phyloP scores from a whole-genome alignment of 1,140 invertebrate genomes.

The Brachionus asplanchnoidis region DNA sequence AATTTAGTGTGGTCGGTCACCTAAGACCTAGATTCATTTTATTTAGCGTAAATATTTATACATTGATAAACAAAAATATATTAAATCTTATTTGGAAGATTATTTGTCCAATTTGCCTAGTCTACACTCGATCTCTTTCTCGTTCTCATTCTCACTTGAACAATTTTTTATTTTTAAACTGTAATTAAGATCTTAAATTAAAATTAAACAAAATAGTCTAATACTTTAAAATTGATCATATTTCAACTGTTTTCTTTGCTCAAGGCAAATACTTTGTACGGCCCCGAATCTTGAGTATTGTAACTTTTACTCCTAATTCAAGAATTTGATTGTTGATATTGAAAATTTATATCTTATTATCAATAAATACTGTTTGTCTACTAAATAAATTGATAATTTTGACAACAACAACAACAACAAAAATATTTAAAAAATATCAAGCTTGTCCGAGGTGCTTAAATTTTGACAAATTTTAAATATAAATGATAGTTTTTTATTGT shows the following conservation, averaged over 20 bases:
- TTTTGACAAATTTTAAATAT: no score
- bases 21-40: not conserved
- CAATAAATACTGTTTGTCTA: not conserved
- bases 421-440: no score
- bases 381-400: not conserved
- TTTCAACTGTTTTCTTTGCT: slow-evolving; percentile 17
- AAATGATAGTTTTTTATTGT: no score
- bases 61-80: slow-evolving; percentile 18
- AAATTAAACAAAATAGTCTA: slow-evolving; percentile 28
- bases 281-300: slow-evolving; percentile 1
- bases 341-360: not conserved
- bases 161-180: not conserved
- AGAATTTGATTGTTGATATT: slow-evolving; percentile 6
- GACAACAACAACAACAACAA: not conserved
- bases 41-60: not conserved
- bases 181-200: slow-evolving; percentile 35
- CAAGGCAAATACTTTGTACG: not conserved
- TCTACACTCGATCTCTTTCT: not conserved
- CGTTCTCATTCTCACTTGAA: not conserved
- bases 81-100: not conserved
- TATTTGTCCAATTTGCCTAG: not conserved
- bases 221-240: not conserved
- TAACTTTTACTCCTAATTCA: slow-evolving; percentile 8
- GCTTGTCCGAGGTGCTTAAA: no score
- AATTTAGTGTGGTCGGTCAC: not conserved